Evolutionary conservation across 1,140 invertebrate species (phyloP).

Genomic region (Zaprionus capensis): DNA sequence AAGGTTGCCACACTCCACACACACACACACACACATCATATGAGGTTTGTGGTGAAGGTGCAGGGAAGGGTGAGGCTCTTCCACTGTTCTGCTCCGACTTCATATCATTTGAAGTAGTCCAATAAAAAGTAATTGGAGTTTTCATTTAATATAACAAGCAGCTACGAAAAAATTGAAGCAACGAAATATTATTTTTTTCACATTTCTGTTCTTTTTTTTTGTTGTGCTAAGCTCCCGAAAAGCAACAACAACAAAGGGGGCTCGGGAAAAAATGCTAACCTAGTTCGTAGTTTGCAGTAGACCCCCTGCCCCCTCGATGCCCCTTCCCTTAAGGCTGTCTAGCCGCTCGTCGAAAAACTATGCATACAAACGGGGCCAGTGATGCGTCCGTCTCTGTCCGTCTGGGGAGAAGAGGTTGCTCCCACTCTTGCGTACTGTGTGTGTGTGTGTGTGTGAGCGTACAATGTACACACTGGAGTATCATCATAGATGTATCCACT

Average conservation of each 20-base stretch:
- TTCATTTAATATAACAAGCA: slow-evolving; percentile 74
- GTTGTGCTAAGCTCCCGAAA: neutral
- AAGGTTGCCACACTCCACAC: slow-evolving; percentile 17
- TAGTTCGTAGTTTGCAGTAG: slow-evolving; percentile 52
- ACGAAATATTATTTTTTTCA: slow-evolving; percentile 14
- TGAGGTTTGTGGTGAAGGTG: neutral
- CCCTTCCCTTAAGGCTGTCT: slow-evolving; percentile 2
- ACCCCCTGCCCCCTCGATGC: neutral
- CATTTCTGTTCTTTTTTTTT: neutral
- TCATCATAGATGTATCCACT: slow-evolving; percentile 76
- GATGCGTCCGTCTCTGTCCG: slow-evolving; percentile 39
- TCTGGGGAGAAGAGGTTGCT: neutral
- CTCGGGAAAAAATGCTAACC: slow-evolving; percentile 47
- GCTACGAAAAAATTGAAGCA: slow-evolving; percentile 29
- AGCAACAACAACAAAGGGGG: neutral
- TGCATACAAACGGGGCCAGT: slow-evolving; percentile 72
- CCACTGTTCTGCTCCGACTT: slow-evolving; percentile 7
- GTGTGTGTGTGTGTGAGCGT: slow-evolving; percentile 17
- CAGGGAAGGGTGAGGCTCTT: neutral
- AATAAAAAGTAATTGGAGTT: slow-evolving; percentile 82
- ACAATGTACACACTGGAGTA: slow-evolving; percentile 77
- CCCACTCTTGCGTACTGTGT: slow-evolving; percentile 2
- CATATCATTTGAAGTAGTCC: slow-evolving; percentile 48
- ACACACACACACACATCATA: slow-evolving; percentile 1
- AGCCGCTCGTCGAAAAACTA: slow-evolving; percentile 51